These are phyloP conservation scores for Drosophila birchii DNA, from an alignment of 2,888 invertebrate species.

Conservation along the genomic window DNA sequence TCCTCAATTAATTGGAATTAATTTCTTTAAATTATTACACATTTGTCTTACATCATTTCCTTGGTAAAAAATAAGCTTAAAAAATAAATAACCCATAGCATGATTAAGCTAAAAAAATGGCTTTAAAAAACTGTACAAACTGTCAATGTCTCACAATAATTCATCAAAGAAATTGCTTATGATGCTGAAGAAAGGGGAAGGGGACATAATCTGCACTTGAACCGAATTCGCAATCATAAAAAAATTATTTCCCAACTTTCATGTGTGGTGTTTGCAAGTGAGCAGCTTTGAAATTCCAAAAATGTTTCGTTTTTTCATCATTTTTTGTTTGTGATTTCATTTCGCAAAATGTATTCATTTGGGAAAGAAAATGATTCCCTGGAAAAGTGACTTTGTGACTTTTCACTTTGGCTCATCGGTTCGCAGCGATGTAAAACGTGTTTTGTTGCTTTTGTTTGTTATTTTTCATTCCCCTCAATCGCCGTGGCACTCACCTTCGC, in stretches of 20 bases:
- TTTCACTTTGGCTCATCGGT: slow-evolving; percentile 68
- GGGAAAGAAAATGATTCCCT: slow-evolving; percentile 37
- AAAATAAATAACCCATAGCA: slow-evolving; percentile 38
- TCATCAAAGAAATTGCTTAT: slow-evolving; percentile 57
- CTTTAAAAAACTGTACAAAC: neutral
- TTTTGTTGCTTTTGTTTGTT: slow-evolving; percentile 36
- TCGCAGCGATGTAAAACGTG: slow-evolving; percentile 65
- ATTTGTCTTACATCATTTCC: slow-evolving; percentile 43
- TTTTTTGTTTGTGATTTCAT: slow-evolving; percentile 11
- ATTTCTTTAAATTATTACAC: slow-evolving; percentile 21
- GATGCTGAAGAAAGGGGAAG: slow-evolving; percentile 28
- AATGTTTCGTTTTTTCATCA: slow-evolving; percentile 24
- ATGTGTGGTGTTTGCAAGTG: slow-evolving; percentile 6
- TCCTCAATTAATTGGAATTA: neutral
- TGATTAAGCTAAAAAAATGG: slow-evolving; percentile 45
- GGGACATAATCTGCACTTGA: slow-evolving; percentile 55
- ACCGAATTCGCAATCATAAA: slow-evolving; percentile 24
- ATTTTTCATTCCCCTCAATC: slow-evolving; percentile 23
- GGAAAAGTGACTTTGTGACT: slow-evolving; percentile 62
- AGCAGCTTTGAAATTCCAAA: slow-evolving; percentile 51
- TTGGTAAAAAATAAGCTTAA: slow-evolving; percentile 26
- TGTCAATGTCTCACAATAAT: slow-evolving; percentile 51
- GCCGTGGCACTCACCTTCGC: slow-evolving; percentile 51
- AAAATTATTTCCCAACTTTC: slow-evolving; percentile 27
- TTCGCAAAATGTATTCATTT: slow-evolving; percentile 24